phyloP scores from a whole-genome alignment of 2,888 invertebrate species.

The Volucella zonaria region DNA sequence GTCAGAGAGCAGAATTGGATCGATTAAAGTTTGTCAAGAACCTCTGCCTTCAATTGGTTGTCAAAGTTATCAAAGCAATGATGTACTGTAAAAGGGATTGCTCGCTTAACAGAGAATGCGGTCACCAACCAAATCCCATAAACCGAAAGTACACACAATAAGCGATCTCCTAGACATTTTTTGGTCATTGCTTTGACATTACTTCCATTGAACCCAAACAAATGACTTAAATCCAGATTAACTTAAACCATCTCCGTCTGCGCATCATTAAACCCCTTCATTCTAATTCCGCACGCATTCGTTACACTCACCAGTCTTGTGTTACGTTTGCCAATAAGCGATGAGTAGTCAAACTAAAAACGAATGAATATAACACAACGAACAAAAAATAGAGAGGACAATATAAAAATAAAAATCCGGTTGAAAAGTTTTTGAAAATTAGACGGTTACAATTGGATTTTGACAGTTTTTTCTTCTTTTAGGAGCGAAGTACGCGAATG shows the following conservation, averaged over 20 bases:
- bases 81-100: too few species aligned
- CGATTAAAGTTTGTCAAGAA: too few species aligned
- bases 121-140: too few species aligned
- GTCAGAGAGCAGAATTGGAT: too few species aligned
- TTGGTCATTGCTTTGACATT: not conserved
- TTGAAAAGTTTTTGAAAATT: constrained; percentile 58
- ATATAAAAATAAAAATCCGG: constrained; percentile 54
- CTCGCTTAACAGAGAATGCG: too few species aligned
- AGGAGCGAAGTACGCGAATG: not conserved
- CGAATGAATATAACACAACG: constrained; percentile 5
- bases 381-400: not conserved
- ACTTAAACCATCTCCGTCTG: constrained; percentile 16
- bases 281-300: constrained; percentile 8
- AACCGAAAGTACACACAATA: not conserved
- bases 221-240: constrained; percentile 21
- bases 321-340: too few species aligned
- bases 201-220: constrained; percentile 26
- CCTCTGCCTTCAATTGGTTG: too few species aligned
- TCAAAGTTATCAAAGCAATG: too few species aligned
- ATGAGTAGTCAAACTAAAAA: too few species aligned
- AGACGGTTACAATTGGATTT: constrained; percentile 65
- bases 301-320: too few species aligned
- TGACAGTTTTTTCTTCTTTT: constrained; percentile 37
- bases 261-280: constrained; percentile 8
- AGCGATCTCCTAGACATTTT: constrained; percentile 3